Conservation (phyloP, 2,797 vertebrate genomes). For the Phalloptychus januarius region DNA sequence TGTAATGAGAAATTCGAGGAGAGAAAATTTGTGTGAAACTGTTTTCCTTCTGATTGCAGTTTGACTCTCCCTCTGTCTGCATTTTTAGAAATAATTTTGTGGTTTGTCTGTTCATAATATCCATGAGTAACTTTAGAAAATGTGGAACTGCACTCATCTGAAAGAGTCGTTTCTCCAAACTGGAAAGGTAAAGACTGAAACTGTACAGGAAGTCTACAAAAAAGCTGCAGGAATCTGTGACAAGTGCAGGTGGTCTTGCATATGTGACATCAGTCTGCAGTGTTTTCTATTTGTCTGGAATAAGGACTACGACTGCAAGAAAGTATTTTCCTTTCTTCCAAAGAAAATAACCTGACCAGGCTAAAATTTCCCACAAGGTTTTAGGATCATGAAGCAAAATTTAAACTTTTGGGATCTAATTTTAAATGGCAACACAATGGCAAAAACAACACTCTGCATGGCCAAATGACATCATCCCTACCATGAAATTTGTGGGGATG, state of each 20-base stretch:
- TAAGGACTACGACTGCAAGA: too few relatives aligned
- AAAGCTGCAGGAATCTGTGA: not conserved
- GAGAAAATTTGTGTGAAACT: not conserved
- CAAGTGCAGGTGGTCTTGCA: not conserved
- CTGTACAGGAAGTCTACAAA: not conserved
- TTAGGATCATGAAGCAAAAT: too few relatives aligned
- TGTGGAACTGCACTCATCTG: not conserved
- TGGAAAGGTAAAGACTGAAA: not conserved
- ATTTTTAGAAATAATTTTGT: not conserved
- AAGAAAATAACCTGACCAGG: too few relatives aligned
- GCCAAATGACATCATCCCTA: too few relatives aligned
- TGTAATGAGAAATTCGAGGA: not conserved
- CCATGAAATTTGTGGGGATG: too few relatives aligned
- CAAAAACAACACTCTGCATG: too few relatives aligned
- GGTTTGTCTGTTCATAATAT: not conserved
- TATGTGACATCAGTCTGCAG: not conserved
- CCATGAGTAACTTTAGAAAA: not conserved
- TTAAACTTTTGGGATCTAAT: too few relatives aligned
- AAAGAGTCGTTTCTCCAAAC: not conserved
- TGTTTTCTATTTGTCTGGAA: too few relatives aligned
- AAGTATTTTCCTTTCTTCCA: too few relatives aligned
- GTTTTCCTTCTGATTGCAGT: not conserved
- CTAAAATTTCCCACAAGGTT: too few relatives aligned
- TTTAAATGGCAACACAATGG: too few relatives aligned
- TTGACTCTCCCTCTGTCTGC: not conserved